phyloP scores from a whole-genome alignment of 2,113 vertebrate species.

The Periophthalmus modestus region DNA sequence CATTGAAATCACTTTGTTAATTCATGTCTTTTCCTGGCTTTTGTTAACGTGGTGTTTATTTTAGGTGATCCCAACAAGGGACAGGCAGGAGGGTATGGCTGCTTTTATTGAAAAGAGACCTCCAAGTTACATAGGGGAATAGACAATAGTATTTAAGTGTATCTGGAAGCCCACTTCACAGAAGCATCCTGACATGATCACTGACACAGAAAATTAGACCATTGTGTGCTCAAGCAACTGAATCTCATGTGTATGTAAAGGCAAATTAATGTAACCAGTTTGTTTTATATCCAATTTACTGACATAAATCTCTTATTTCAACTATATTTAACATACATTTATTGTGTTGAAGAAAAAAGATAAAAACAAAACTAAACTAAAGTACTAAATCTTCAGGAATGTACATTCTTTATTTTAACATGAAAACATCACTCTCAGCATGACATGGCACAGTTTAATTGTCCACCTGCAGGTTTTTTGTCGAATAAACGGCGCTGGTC shows the following conservation, averaged over 20 bases:
- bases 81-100: constrained; percentile 93
- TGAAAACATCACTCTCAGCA: constrained; percentile 55
- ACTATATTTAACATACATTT: too few relatives aligned
- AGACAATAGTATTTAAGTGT: constrained; percentile 27
- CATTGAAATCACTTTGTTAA: not conserved
- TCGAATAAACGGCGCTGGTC: constrained; percentile 25
- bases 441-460: constrained; percentile 44
- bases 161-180: not conserved
- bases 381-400: constrained; percentile 38
- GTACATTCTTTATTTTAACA: constrained; percentile 75
- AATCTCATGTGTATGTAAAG: not conserved
- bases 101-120: constrained; percentile 91
- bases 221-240: not conserved
- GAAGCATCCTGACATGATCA: not conserved
- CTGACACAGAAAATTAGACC: too few relatives aligned
- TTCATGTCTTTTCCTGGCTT: not conserved
- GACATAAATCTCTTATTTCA: too few relatives aligned
- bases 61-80: constrained; percentile 91
- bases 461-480: constrained; percentile 9
- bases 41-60: not conserved
- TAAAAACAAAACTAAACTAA: not conserved
- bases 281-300: not conserved
- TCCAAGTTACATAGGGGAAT: constrained; percentile 86
- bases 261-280: not conserved
- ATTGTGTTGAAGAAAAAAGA: not conserved